Evolutionary conservation across 92 coral and sea anemone genomes (phyloP).

Genomic region (Micromussa lordhowensis): DNA sequence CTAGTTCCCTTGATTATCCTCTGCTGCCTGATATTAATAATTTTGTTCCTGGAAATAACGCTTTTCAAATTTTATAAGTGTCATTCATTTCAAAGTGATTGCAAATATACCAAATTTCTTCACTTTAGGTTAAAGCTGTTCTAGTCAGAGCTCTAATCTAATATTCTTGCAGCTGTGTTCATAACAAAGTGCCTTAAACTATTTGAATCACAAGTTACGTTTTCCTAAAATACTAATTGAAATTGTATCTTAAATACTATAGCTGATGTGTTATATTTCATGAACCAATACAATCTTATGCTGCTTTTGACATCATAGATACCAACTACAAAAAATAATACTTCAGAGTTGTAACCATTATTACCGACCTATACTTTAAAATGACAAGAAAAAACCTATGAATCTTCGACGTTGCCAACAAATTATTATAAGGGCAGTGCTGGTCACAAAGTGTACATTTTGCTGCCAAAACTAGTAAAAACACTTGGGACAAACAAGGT

Average conservation of each 20-base stretch:
- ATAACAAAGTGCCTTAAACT: not conserved
- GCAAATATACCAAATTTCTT: not conserved
- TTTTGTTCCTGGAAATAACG: not conserved
- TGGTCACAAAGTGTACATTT: too few species aligned
- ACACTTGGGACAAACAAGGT: too few species aligned
- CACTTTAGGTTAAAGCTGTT: not conserved
- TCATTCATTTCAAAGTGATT: not conserved
- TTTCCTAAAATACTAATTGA: not conserved
- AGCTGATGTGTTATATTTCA: not conserved
- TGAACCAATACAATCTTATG: not conserved
- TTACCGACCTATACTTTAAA: not conserved
- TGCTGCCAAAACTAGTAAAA: too few species aligned
- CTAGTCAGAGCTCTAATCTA: not conserved
- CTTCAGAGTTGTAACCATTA: not conserved
- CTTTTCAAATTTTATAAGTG: not conserved
- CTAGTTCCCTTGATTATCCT: not conserved
- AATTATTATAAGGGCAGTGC: too few species aligned
- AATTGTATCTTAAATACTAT: not conserved
- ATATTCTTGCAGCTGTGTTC: not conserved
- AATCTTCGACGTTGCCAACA: too few species aligned
- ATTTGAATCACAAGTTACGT: not conserved
- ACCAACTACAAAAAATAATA: not conserved
- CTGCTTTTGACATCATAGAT: not conserved
- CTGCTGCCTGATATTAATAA: not conserved
- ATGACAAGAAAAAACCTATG: not conserved